phyloP scores from a whole-genome alignment of 2,797 vertebrate genomes.

The Heterohyrax brucei region DNA sequence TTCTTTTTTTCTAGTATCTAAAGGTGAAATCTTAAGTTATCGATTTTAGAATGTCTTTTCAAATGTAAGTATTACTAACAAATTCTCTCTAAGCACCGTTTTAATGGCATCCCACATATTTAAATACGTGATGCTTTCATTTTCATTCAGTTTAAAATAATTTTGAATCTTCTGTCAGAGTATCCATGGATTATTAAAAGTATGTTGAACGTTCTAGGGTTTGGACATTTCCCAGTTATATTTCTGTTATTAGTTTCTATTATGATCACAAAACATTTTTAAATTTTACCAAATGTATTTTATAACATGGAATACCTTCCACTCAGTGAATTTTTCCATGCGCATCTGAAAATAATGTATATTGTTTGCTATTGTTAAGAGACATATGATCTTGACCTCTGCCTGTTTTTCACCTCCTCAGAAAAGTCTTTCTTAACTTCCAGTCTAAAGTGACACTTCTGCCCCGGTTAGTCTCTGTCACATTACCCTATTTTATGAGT shows the following conservation, averaged over 20 bases:
- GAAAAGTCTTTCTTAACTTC: background rate
- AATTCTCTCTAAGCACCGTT: background rate
- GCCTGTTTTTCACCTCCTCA: background rate
- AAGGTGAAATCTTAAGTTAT: background rate
- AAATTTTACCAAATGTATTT: too few relatives aligned
- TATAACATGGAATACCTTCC: too few relatives aligned
- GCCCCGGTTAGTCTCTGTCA: background rate
- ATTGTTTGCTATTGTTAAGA: too few relatives aligned
- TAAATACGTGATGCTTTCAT: background rate
- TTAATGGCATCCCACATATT: background rate
- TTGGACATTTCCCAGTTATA: background rate
- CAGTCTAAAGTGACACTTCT: background rate
- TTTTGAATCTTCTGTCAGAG: background rate
- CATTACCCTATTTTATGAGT: background rate
- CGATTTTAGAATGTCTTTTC: background rate
- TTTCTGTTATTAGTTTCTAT: background rate
- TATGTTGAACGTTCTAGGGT: background rate
- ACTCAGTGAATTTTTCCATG: too few relatives aligned
- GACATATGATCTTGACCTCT: too few relatives aligned
- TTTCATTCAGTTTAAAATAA: background rate
- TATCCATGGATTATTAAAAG: background rate
- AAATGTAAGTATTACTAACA: background rate
- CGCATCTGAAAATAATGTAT: too few relatives aligned
- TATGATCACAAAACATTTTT: background rate
- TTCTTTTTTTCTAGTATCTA: background rate